Conservation (phyloP, 1,140 invertebrate species). For the Drosophila ananassae region DNA sequence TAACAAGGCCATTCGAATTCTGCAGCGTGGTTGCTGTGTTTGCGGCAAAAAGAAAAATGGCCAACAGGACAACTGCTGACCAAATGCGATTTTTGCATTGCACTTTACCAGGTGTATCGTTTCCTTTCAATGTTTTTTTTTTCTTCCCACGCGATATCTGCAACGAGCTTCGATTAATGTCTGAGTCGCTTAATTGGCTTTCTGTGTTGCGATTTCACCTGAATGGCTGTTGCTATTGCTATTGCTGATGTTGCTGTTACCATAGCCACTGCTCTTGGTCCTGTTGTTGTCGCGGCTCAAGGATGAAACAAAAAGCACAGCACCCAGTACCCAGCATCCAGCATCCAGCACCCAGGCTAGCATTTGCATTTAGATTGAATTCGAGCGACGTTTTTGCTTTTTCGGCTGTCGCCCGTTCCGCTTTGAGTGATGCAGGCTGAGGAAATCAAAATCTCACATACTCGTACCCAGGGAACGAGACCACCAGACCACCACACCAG, state of each 20-base stretch:
- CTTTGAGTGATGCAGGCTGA: slow-evolving; percentile 70
- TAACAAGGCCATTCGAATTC: slow-evolving; percentile 44
- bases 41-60: background rate
- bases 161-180: slow-evolving; percentile 68
- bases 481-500: background rate
- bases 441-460: slow-evolving; percentile 67
- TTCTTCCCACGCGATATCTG: slow-evolving; percentile 34
- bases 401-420: slow-evolving; percentile 8
- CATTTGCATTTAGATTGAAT: slow-evolving; percentile 82
- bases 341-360: slow-evolving; percentile 20
- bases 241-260: slow-evolving; percentile 11
- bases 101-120: slow-evolving; percentile 20
- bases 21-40: background rate
- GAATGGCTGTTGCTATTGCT: slow-evolving; percentile 36
- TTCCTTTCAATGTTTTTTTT: slow-evolving; percentile 11
- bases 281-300: slow-evolving; percentile 37
- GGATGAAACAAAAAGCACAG: slow-evolving; percentile 64
- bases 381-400: slow-evolving; percentile 53
- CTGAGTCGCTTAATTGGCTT: slow-evolving; percentile 74
- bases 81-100: slow-evolving; percentile 51
- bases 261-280: background rate
- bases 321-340: slow-evolving; percentile 36
- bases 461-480: slow-evolving; percentile 6
- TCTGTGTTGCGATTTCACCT: slow-evolving; percentile 76
- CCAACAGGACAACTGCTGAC: slow-evolving; percentile 1